These are phyloP conservation scores for Steinernema feltiae DNA, from an alignment of 1,140 invertebrate genomes.

Conservation along the genomic window DNA sequence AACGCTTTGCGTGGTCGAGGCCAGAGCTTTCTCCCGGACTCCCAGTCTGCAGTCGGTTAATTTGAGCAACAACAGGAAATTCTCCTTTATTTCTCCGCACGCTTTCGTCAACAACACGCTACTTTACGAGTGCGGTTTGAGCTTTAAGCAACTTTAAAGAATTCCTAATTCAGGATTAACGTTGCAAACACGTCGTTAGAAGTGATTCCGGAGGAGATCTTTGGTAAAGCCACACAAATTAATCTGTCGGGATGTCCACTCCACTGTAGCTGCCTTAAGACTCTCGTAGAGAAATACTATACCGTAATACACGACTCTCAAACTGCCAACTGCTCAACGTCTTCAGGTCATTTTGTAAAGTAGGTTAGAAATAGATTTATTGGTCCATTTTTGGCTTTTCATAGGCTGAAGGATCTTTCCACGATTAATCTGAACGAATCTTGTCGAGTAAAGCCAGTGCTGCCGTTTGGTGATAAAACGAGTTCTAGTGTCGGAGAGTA, in stretches of 20 bases:
- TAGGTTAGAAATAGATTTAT: not conserved
- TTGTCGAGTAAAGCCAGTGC: not conserved
- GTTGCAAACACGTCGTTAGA: not conserved
- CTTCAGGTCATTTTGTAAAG: not conserved
- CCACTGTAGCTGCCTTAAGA: not conserved
- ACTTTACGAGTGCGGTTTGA: not conserved
- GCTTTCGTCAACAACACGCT: not conserved
- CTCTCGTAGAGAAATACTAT: not conserved
- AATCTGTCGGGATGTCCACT: not conserved
- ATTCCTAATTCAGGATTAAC: not conserved
- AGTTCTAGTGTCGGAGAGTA: conserved; percentile 4
- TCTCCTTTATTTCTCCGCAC: not conserved
- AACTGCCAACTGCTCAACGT: not conserved
- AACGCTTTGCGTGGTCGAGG: not conserved
- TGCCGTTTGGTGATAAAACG: not conserved
- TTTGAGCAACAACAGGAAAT: not conserved
- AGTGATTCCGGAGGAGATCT: not conserved
- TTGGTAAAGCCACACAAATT: not conserved
- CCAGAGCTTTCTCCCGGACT: not conserved
- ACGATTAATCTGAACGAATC: not conserved
- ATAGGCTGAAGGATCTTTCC: not conserved
- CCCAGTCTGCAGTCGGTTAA: not conserved
- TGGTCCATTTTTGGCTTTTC: not conserved
- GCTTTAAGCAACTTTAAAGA: not conserved
- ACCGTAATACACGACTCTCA: not conserved